Base-by-base conservation (phyloP, 2,888 invertebrate genomes). In the Drosophila histrio region DNA sequence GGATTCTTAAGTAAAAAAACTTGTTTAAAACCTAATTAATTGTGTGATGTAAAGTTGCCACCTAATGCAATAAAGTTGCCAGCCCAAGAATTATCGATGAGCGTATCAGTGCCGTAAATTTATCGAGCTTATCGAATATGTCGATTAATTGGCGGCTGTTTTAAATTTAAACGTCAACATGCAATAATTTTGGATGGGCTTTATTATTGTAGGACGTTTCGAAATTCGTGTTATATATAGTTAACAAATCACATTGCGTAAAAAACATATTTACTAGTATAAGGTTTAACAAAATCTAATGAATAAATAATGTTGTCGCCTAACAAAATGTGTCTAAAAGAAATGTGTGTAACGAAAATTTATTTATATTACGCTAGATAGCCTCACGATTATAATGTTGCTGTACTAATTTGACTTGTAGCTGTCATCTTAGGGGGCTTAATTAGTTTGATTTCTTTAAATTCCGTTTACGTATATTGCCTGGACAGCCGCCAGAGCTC, bases 401-500 rank as follows among this genome's bases (percentile, higher is more conserved):
- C 54, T 56, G 54, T 53, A 64, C 54, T 61, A 71, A 69, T 61
- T 24, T 66, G 74, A 24, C 38, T 34, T 44, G 32, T 38, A 39
- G 44, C 17, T 56, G 36, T 49, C 19, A 9, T 39, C 34, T 46
- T 52, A 43, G 13, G 36, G 36, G 32, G 53, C 22, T 26, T 41
- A 24, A 11, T 72, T 82, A 85, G 53, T 78, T 88, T 68, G 72
- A 74, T 77, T 84, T 89, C 46, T 77, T 88, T 26, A 68, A 65
- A 59, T 73, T 89, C 61, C 73, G 72, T 72, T 87, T 83, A 52
- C 84, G 87, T 47, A 88, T 92, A 94, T 92, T 90, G 71, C 92
- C 91, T 81, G 92, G 91, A 77, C 92, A 92, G 3, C 92, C 92
- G 22, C 89, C 88, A 4, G 89, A 64, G 50, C 89, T 91, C 1